phyloP scores from a whole-genome alignment of 1,140 invertebrate genomes.

The Pogonus chalceus region DNA sequence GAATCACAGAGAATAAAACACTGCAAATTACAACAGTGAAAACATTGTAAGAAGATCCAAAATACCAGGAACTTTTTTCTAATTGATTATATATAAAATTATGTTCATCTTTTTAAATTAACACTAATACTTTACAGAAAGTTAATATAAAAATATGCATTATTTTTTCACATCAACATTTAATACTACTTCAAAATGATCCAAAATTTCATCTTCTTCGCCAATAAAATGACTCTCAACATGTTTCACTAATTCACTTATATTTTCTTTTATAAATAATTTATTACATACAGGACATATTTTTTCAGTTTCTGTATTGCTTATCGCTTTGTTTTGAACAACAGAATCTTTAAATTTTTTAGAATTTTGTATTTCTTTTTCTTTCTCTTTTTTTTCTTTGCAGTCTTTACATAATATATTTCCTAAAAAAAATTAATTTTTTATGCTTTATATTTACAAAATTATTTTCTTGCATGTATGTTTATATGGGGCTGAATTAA shows the following conservation, averaged over 20 bases:
- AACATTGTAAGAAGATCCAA: too few species aligned
- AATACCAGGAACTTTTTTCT: too few species aligned
- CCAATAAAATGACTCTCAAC: constrained; percentile 45
- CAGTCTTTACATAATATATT: constrained; percentile 19
- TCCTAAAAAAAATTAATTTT: constrained; percentile 5
- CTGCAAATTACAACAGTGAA: too few species aligned
- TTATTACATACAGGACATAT: constrained; percentile 46
- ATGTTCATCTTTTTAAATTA: too few species aligned
- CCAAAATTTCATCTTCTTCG: constrained; percentile 29
- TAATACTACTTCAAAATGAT: constrained; percentile 33
- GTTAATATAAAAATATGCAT: too few species aligned
- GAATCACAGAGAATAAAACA: too few species aligned
- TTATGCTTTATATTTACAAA: not conserved
- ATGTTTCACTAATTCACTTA: constrained; percentile 41
- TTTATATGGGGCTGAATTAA: too few species aligned
- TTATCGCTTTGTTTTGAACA: constrained; percentile 22
- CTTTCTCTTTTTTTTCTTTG: constrained; percentile 18
- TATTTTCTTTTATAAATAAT: constrained; percentile 36
- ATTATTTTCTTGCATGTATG: too few species aligned
- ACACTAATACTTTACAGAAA: too few species aligned
- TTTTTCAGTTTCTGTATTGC: constrained; percentile 31
- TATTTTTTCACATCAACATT: too few species aligned
- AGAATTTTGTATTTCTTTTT: constrained; percentile 18
- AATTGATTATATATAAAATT: too few species aligned
- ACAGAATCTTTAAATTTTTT: constrained; percentile 21